Evolutionary conservation across 2,113 vertebrate species (phyloP), one percentile per base, ranked within the genome.

Genomic region (Diglossa brunneiventris): DNA sequence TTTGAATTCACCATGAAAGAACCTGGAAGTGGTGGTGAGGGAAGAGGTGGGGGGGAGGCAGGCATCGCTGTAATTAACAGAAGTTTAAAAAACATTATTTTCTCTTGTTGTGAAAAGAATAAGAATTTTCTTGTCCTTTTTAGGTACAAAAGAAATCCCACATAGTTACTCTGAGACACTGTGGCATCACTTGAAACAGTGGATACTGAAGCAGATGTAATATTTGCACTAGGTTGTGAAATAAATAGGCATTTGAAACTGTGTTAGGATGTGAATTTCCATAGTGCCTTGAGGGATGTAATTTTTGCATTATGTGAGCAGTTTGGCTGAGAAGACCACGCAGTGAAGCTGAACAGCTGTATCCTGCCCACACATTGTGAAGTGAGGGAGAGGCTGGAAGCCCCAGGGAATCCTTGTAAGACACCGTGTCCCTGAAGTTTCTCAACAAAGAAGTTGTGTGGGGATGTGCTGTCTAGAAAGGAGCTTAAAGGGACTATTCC

Each of bases 291-390:
- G 94, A 95, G 93, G 94, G 92, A 70, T 7, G 30, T 86, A 86
- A 92, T 93, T 93, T 96, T 78, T 95, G 85, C 69, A 53, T 89
- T 81, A 81, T 83, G 88, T 64, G 95, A 94, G 7, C 75, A 81
- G 79, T 93, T 74, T 88, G 94, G 92, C 93, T 94, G 90, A 90
- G 88, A 87, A 90, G 96, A 90, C 85, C 93, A 95, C 0, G 93
- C 92, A 80, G 85, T n/a, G 91, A 85, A 86, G 85, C 76, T 75
- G 94, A 95, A 92, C 96, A 95, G 96, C 93, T 96, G 95, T 96
- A 94, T 96, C 95, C 92, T 96, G 94, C 93, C 93, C 94, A 97
- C 94, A 93, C 92, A 96, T 88, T 30, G 64, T 27, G 95, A 95
- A 89, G 83, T 1, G 9, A 96, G 90, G 92, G 94, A 96, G 90